phyloP scores from a whole-genome alignment of 2,797 vertebrate genomes.

The Silurus aristotelis region DNA sequence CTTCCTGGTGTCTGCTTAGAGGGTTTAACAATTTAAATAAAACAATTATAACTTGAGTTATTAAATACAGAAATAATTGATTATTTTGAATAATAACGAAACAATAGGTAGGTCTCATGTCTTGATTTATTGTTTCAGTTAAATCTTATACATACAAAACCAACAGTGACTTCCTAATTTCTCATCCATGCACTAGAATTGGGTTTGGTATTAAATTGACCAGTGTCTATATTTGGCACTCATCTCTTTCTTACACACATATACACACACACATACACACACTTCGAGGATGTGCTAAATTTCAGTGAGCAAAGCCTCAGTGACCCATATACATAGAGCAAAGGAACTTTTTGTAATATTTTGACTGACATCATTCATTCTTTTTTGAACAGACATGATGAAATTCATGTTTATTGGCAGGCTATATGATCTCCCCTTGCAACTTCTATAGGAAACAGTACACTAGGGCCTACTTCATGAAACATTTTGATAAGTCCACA shows the following conservation, averaged over 20 bases:
- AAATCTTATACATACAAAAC: not conserved
- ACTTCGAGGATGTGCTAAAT: not conserved
- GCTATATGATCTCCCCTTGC: not conserved
- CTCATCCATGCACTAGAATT: not conserved
- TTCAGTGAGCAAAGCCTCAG: constrained; percentile 9
- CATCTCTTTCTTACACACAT: not conserved
- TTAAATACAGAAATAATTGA: too few relatives aligned
- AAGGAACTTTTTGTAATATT: not conserved
- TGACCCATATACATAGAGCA: constrained; percentile 16
- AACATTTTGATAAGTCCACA: not conserved
- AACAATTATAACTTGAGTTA: too few relatives aligned
- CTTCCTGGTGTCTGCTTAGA: too few relatives aligned
- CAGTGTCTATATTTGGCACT: not conserved
- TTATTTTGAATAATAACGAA: too few relatives aligned
- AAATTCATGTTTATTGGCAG: not conserved
- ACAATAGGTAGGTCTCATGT: not conserved
- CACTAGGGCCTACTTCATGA: not conserved
- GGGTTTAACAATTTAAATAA: too few relatives aligned
- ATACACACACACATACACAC: constrained; percentile 11
- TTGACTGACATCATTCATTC: not conserved
- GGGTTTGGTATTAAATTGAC: not conserved
- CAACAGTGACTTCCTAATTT: not conserved
- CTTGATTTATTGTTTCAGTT: not conserved
- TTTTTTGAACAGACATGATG: not conserved
- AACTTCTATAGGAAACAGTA: too few relatives aligned